Conservation (phyloP, 1,140 invertebrate genomes). For the Acromyrmex heyeri region DNA sequence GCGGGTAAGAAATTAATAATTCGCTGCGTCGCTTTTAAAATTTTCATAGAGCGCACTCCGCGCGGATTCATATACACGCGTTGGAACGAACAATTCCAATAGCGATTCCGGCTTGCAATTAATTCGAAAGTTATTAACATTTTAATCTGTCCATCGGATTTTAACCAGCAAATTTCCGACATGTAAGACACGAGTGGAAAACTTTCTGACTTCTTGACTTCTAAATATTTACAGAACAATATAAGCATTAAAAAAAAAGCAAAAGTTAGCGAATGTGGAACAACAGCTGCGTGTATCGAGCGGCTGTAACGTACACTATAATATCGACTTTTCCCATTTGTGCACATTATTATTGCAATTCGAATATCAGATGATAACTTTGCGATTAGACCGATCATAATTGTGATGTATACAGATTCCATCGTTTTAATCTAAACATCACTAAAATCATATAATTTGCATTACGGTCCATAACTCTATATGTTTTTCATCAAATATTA, state of each 20-base stretch:
- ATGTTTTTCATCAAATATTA: conserved; percentile 28
- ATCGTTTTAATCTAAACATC: neutral
- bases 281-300: conserved; percentile 7
- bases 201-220: neutral
- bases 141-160: conserved; percentile 55
- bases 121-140: conserved; percentile 28
- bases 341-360: conserved; percentile 20
- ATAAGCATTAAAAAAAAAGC: neutral
- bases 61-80: neutral
- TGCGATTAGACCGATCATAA: conserved; percentile 7
- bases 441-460: neutral
- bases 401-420: neutral
- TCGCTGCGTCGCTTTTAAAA: conserved; percentile 45
- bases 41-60: neutral
- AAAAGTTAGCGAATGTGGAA: neutral
- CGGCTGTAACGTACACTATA: neutral
- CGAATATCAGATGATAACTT: conserved; percentile 19
- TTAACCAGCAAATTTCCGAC: neutral
- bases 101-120: neutral
- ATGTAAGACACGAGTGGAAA: neutral
- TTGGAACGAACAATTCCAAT: conserved; percentile 28
- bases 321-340: conserved; percentile 19
- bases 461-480: neutral
- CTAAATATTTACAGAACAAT: neutral
- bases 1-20: conserved; percentile 59